These are phyloP conservation scores for Valencia hispanica DNA, from an alignment of 2,797 vertebrate species.

Conservation along the genomic window DNA sequence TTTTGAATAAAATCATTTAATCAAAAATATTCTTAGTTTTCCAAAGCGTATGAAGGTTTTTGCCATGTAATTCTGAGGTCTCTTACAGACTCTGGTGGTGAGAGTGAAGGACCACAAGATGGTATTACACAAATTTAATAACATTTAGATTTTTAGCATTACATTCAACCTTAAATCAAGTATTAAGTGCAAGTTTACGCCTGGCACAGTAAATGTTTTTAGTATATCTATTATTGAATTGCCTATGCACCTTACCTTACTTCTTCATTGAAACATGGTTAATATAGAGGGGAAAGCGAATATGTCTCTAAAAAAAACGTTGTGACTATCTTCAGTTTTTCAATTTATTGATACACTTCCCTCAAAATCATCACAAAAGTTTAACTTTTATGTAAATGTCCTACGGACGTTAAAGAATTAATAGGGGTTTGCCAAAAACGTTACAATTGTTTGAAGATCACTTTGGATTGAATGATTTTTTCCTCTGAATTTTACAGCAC, in stretches of 20 bases:
- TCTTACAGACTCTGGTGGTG: too few relatives aligned
- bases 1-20: too few relatives aligned
- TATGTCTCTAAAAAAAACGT: too few relatives aligned
- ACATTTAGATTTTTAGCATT: neutral
- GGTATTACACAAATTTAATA: too few relatives aligned
- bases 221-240: neutral
- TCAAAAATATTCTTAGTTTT: too few relatives aligned
- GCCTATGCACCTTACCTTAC: neutral
- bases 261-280: too few relatives aligned
- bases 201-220: neutral
- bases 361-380: neutral
- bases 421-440: too few relatives aligned
- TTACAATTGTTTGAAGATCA: neutral
- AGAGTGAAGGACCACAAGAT: too few relatives aligned
- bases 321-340: neutral
- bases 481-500: neutral
- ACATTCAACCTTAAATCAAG: neutral
- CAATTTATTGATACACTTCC: neutral
- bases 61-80: too few relatives aligned
- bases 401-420: too few relatives aligned
- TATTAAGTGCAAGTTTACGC: neutral
- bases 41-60: too few relatives aligned
- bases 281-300: too few relatives aligned
- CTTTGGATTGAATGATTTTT: neutral
- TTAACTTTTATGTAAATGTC: neutral